These are phyloP conservation scores for Ornithorhynchus anatinus DNA, from an alignment of 2,113 vertebrate genomes.

Conservation along the genomic window DNA sequence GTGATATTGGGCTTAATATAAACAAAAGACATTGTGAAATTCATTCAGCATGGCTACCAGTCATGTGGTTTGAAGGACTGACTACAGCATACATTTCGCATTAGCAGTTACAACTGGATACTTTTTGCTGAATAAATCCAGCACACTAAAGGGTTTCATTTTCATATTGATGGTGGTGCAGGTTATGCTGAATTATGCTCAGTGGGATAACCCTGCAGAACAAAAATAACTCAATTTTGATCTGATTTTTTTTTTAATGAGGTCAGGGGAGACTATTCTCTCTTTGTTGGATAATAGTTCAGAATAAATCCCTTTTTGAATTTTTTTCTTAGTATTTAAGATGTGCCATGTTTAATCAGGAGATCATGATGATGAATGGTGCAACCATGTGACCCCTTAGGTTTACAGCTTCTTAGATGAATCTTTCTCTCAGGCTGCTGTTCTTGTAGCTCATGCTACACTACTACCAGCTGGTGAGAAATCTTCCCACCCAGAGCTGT, in stretches of 20 bases:
- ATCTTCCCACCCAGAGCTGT: constrained; percentile 4
- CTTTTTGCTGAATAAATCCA: too few species aligned
- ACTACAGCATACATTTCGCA: too few species aligned
- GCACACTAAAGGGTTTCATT: background rate
- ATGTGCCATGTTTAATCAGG: background rate
- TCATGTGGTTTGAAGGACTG: too few species aligned
- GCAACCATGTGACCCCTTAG: background rate
- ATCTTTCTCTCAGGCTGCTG: background rate
- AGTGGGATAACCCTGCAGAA: background rate
- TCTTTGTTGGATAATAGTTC: background rate
- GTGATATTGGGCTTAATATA: too few species aligned
- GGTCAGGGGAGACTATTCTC: background rate
- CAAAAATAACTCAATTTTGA: fast-evolving
- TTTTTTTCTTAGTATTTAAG: constrained; percentile 13
- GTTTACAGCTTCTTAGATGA: constrained; percentile 16
- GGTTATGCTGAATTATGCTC: fast-evolving
- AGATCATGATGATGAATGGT: background rate
- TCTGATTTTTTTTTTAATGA: background rate
- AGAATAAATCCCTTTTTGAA: background rate
- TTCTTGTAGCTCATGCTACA: background rate
- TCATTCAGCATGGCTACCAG: too few species aligned
- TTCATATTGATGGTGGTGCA: background rate
- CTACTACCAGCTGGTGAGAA: constrained; percentile 27
- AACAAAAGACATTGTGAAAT: too few species aligned
- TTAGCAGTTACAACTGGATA: too few species aligned